These are phyloP conservation scores for Hemitrygon akajei DNA, from an alignment of 2,797 vertebrate species.

Conservation along the genomic window DNA sequence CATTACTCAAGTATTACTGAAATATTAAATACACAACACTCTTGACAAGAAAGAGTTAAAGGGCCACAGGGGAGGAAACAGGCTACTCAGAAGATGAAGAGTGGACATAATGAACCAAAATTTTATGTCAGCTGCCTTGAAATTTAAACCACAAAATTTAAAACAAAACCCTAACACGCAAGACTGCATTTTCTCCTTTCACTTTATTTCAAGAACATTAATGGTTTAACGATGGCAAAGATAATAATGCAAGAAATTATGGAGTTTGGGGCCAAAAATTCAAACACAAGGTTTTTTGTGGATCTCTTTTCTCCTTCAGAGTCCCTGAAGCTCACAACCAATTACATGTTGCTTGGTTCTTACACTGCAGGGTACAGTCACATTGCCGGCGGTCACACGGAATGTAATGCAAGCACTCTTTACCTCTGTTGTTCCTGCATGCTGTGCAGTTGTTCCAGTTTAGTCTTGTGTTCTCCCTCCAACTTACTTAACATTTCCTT, in stretches of 20 bases:
- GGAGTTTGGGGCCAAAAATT: not conserved
- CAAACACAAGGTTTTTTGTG: too few relatives aligned
- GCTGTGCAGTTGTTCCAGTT: conserved; percentile 88
- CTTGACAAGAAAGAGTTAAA: too few relatives aligned
- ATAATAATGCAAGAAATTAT: not conserved
- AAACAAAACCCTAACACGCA: not conserved
- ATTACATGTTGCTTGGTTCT: not conserved
- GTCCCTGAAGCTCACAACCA: not conserved
- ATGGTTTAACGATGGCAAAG: not conserved
- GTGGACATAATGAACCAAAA: too few relatives aligned
- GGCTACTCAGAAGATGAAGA: too few relatives aligned
- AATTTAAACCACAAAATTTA: too few relatives aligned
- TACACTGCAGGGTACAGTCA: not conserved
- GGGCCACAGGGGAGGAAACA: too few relatives aligned
- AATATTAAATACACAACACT: too few relatives aligned
- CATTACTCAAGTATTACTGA: too few relatives aligned
- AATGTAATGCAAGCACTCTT: conserved; percentile 42
- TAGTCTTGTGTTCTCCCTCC: conserved; percentile 93
- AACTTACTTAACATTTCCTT: conserved; percentile 89
- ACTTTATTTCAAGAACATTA: conserved; percentile 2
- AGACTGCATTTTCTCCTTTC: conserved; percentile 2
- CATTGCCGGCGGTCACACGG: not conserved
- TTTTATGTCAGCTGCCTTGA: too few relatives aligned
- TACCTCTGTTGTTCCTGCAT: conserved; percentile 99
- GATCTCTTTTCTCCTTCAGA: not conserved